Percentiles rank a stretch among this genome's conserved stretches.
Conservation (phyloP, 1,140 invertebrate species). For the Triops cancriformis region DNA sequence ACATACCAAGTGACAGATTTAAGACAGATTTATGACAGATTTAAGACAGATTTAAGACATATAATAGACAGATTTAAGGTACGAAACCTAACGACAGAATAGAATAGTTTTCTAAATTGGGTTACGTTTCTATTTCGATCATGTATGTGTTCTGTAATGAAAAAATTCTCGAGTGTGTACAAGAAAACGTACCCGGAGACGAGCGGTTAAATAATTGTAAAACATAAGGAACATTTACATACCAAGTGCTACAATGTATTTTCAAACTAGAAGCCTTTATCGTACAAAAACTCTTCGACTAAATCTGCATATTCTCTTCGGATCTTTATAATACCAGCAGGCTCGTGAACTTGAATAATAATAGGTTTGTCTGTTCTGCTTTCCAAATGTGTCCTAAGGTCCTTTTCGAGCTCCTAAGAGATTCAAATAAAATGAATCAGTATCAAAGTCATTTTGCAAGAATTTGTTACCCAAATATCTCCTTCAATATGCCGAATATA, state of each 20-base stretch:
- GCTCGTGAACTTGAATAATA: constrained; percentile 31
- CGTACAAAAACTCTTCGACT: constrained; percentile 23
- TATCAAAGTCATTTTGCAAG: neutral
- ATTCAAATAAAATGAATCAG: neutral
- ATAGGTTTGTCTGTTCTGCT: constrained; percentile 14
- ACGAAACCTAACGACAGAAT: no score
- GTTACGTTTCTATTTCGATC: no score
- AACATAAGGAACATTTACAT: no score
- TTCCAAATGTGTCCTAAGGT: constrained; percentile 30
- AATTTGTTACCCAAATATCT: constrained; percentile 31
- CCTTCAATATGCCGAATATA: constrained; percentile 31
- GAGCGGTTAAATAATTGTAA: no score
- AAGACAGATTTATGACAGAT: no score
- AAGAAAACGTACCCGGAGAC: no score
- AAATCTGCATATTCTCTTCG: constrained; percentile 28
- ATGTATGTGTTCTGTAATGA: no score
- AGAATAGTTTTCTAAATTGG: no score
- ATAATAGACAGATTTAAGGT: no score
- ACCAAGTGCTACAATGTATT: neutral
- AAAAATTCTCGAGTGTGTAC: no score
- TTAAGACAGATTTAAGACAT: no score
- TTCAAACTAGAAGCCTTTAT: constrained; percentile 26
- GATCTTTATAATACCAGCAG: constrained; percentile 29
- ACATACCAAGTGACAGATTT: no score
- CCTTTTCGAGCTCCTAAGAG: constrained; percentile 30